These are phyloP conservation scores for Melanaphis sacchari DNA, from an alignment of 1,140 invertebrate species.

Conservation along the genomic window DNA sequence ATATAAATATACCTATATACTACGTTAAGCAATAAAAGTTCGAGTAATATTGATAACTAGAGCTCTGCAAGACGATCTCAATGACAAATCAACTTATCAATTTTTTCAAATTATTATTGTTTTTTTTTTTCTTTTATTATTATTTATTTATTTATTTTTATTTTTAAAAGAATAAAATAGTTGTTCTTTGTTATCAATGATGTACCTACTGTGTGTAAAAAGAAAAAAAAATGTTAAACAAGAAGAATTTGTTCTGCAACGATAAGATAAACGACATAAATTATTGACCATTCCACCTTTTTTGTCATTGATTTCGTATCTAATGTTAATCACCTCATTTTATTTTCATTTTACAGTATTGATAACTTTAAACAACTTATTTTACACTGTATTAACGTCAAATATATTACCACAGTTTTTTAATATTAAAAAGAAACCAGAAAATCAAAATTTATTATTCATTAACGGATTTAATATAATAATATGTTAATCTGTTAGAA, in stretches of 20 bases:
- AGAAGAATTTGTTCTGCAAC: neutral
- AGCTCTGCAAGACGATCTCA: neutral
- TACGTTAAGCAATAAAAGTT: neutral
- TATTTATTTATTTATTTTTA: neutral
- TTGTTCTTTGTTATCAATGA: neutral
- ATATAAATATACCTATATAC: neutral
- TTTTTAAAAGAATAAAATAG: conserved; percentile 7
- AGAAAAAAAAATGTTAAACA: neutral
- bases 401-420: neutral
- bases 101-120: neutral
- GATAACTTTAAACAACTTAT: neutral
- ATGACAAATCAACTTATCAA: conserved; percentile 9
- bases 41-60: neutral
- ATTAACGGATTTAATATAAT: neutral
- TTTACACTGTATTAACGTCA: neutral
- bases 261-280: neutral
- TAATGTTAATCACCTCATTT: neutral
- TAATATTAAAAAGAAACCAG: neutral
- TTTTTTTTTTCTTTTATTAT: too few species aligned
- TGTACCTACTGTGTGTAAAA: neutral
- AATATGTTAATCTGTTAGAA: neutral
- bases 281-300: neutral
- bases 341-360: neutral
- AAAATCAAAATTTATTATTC: neutral
- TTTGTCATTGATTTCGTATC: neutral